Evolutionary conservation across 2,113 vertebrate genomes (phyloP).

Genomic region (Oryzias curvinotus): DNA sequence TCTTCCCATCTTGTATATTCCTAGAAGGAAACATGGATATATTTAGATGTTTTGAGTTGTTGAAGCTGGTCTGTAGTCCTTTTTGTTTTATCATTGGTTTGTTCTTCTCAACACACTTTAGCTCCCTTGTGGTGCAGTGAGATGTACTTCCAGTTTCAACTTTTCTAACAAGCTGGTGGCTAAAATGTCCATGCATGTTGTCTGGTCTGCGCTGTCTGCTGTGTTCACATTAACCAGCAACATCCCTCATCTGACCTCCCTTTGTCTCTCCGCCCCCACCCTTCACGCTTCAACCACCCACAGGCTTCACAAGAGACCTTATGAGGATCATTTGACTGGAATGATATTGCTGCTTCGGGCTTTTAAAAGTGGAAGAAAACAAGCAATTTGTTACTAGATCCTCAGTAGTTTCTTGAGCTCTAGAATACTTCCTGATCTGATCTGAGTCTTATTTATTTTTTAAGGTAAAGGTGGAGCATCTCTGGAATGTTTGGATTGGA

Average conservation of each 20-base stretch:
- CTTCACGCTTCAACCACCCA: constrained; percentile 31
- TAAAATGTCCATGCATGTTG: not conserved
- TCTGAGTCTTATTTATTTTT: constrained; percentile 22
- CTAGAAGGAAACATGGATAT: no score
- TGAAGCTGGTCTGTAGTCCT: constrained; percentile 17
- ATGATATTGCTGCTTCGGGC: constrained; percentile 57
- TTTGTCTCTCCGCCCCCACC: constrained; percentile 27
- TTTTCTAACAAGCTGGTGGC: constrained; percentile 38
- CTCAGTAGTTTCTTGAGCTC: constrained; percentile 32
- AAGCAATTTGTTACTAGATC: constrained; percentile 45
- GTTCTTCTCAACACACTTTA: constrained; percentile 1
- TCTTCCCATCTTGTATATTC: no score
- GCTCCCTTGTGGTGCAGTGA: constrained; percentile 9
- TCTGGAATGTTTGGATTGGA: not conserved
- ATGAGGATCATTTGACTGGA: constrained; percentile 72
- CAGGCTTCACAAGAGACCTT: constrained; percentile 49
- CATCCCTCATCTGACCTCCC: constrained; percentile 31
- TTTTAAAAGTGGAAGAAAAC: constrained; percentile 20
- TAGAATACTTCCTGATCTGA: constrained; percentile 20
- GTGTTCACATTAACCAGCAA: constrained; percentile 16
- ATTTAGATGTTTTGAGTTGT: not conserved
- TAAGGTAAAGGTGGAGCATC: constrained; percentile 24
- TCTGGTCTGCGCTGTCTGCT: constrained; percentile 9
- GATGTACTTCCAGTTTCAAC: constrained; percentile 22
- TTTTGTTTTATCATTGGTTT: constrained; percentile 16